Percentiles rank a stretch among this genome's conserved stretches.
phyloP scores from a whole-genome alignment of 2,888 invertebrate species.

The Chalcosyrphus nemorum region DNA sequence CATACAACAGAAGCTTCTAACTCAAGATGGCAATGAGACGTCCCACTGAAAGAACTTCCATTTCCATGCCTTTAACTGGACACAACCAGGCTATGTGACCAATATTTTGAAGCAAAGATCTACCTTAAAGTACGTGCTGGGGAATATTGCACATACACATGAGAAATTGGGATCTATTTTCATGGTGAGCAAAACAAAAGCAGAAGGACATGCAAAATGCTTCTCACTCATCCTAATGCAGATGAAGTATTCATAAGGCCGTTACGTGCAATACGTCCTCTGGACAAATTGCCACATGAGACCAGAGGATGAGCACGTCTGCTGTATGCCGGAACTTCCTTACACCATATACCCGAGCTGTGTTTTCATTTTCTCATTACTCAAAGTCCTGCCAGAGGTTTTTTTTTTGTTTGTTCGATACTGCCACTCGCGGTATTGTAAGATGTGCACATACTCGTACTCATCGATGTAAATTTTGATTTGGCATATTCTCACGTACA shows the following conservation, averaged over 20 bases:
- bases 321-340: not conserved
- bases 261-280: constrained; percentile 6
- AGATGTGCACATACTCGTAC: not conserved
- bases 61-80: not conserved
- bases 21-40: no score
- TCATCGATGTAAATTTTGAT: constrained; percentile 11
- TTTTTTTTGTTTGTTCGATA: not conserved
- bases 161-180: not conserved
- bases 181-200: not conserved
- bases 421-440: not conserved
- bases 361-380: constrained; percentile 20
- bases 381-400: constrained; percentile 4
- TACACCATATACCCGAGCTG: not conserved
- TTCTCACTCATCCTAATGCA: not conserved
- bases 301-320: constrained; percentile 6
- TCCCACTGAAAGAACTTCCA: not conserved
- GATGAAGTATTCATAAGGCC: constrained; percentile 4
- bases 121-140: not conserved
- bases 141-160: not conserved
- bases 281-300: constrained; percentile 8
- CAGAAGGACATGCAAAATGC: not conserved
- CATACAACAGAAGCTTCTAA: no score
- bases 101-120: no score
- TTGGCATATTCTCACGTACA: constrained; percentile 15
- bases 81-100: not conserved